Conservation (phyloP, 1,140 invertebrate genomes). For the Lordiphosa mommai region DNA sequence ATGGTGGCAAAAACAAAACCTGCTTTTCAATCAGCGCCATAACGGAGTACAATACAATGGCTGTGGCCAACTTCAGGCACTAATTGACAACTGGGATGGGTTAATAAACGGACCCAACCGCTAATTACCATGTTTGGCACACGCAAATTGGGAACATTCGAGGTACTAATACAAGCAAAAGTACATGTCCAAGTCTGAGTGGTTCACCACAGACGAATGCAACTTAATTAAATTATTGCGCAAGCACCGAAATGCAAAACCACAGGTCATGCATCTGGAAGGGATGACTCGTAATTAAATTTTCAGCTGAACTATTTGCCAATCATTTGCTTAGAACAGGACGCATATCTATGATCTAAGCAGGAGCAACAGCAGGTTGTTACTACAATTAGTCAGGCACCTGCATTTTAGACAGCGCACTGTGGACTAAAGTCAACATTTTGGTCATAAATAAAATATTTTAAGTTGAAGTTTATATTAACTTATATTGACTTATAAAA, state of each 20-base stretch:
- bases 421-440: too few species aligned
- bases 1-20: slow-evolving; percentile 27
- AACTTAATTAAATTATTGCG: slow-evolving; percentile 47
- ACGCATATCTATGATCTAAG: neutral
- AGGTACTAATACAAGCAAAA: slow-evolving; percentile 15
- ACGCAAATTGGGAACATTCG: slow-evolving; percentile 14
- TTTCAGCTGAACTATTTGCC: slow-evolving; percentile 7
- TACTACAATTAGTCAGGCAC: slow-evolving; percentile 32
- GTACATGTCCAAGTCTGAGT: neutral
- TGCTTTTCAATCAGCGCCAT: slow-evolving; percentile 56
- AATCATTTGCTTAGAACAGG: slow-evolving; percentile 8
- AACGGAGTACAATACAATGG: slow-evolving; percentile 33
- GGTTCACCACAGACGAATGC: slow-evolving; percentile 36
- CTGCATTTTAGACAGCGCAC: slow-evolving; percentile 50
- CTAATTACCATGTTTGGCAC: slow-evolving; percentile 44
- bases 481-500: too few species aligned
- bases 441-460: too few species aligned
- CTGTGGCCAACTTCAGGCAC: slow-evolving; percentile 42
- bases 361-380: slow-evolving; percentile 23
- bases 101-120: slow-evolving; percentile 17
- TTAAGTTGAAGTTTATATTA: too few species aligned
- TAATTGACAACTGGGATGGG: too few species aligned
- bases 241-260: neutral
- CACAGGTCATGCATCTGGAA: neutral
- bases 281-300: slow-evolving; percentile 34